Conservation (phyloP, 2,888 invertebrate species). For the Drosophila ustulata region DNA sequence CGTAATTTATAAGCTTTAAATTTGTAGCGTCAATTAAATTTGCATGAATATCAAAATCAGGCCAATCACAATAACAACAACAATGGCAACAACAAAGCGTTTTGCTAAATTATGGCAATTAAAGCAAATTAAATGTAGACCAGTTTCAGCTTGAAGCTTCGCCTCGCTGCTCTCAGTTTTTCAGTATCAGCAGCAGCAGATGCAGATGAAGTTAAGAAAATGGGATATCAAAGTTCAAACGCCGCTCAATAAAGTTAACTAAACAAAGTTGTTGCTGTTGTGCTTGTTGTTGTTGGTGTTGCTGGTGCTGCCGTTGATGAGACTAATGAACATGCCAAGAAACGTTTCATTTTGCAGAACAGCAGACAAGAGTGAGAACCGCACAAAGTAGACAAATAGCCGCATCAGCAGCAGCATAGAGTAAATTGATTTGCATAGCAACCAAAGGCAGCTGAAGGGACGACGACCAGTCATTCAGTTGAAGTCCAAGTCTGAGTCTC, state of each 20-base stretch:
- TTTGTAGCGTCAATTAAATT: constrained; percentile 62
- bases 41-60: constrained; percentile 55
- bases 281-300: constrained; percentile 2
- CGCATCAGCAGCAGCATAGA: constrained; percentile 26
- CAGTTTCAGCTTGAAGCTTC: neutral
- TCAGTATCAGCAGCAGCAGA: constrained; percentile 27
- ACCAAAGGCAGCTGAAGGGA: constrained; percentile 41
- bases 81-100: constrained; percentile 38
- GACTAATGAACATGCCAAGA: constrained; percentile 70
- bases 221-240: constrained; percentile 77
- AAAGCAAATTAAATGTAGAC: constrained; percentile 65
- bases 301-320: constrained; percentile 31
- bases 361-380: constrained; percentile 9
- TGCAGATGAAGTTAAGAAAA: constrained; percentile 51
- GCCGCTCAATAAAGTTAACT: constrained; percentile 71
- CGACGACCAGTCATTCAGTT: constrained; percentile 30
- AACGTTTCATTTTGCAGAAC: constrained; percentile 34
- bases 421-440: constrained; percentile 79
- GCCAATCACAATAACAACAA: constrained; percentile 40
- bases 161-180: neutral
- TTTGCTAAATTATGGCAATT: constrained; percentile 72
- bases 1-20: constrained; percentile 70
- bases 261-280: constrained; percentile 52
- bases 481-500: constrained; percentile 7
- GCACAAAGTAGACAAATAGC: constrained; percentile 59